Evolutionary conservation across 2,888 invertebrate species (phyloP).

Genomic region (Tuberolachnus salignus): DNA sequence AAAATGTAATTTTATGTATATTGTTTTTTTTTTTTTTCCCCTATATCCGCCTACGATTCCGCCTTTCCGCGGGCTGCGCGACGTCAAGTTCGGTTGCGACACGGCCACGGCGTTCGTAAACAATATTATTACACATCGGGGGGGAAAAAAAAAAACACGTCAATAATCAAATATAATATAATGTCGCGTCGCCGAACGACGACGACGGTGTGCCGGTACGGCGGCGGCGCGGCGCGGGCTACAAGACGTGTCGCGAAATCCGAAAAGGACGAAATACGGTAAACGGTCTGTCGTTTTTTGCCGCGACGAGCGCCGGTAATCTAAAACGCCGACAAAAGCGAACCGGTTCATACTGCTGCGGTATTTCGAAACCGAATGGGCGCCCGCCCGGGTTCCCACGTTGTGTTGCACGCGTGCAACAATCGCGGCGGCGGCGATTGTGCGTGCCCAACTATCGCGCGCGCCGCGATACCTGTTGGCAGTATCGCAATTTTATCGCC

Average conservation of each 20-base stretch:
- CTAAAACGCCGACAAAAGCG: conserved; percentile 25
- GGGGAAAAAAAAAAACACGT: too few species aligned
- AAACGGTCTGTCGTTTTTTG: conserved; percentile 2
- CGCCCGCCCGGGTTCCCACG: conserved; percentile 48
- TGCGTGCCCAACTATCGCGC: conserved; percentile 1
- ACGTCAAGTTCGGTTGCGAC: not conserved
- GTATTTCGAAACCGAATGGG: conserved; percentile 41
- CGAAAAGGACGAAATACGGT: too few species aligned
- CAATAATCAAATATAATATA: too few species aligned
- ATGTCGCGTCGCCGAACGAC: not conserved
- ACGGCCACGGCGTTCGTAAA: conserved; percentile 7
- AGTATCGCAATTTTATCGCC: not conserved
- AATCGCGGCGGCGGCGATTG: conserved; percentile 26
- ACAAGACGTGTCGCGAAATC: not conserved
- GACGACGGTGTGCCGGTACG: not conserved
- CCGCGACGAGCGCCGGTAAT: conserved; percentile 4
- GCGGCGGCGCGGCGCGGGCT: not conserved
- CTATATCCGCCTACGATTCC: too few species aligned
- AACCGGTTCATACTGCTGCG: conserved; percentile 53
- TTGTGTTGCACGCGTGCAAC: conserved; percentile 41
- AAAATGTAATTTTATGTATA: too few species aligned
- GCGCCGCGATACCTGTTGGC: conserved; percentile 8
- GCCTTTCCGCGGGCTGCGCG: not conserved
- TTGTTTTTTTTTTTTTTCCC: not conserved
- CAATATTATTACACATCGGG: not conserved